These are phyloP conservation scores for Trematocara marginatum DNA, from an alignment of 2,113 vertebrate species.

Conservation along the genomic window DNA sequence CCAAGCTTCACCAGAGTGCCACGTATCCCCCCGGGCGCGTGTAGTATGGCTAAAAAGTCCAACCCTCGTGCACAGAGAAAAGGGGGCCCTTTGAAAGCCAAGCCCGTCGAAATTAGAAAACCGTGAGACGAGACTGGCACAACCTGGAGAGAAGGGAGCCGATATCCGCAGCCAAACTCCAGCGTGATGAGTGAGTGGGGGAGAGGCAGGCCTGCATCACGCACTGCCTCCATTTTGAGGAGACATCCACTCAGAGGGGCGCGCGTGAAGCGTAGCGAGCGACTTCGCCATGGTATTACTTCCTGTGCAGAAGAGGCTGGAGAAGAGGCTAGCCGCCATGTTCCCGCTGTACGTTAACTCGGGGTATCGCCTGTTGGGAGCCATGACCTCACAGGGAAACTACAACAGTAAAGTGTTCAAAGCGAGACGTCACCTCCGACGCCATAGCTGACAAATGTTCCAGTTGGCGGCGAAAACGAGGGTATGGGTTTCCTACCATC, in stretches of 20 bases:
- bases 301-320: background rate
- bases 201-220: background rate
- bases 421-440: background rate
- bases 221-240: constrained; percentile 51
- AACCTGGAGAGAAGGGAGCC: background rate
- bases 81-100: background rate
- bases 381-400: background rate
- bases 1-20: background rate
- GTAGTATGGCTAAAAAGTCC: background rate
- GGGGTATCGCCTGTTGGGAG: background rate
- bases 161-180: background rate
- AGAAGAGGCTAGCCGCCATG: background rate
- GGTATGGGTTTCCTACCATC: background rate
- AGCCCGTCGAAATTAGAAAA: background rate
- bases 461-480: background rate
- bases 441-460: background rate
- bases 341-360: background rate
- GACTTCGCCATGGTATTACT: background rate
- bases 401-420: background rate
- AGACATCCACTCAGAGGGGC: background rate
- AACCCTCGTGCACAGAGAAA: background rate
- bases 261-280: background rate
- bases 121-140: background rate
- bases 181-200: background rate
- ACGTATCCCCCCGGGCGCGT: background rate